Evolutionary conservation across 2,888 invertebrate species (phyloP), one percentile per base, ranked within the genome.

Genomic region (Dyspetes luteomarginatus): DNA sequence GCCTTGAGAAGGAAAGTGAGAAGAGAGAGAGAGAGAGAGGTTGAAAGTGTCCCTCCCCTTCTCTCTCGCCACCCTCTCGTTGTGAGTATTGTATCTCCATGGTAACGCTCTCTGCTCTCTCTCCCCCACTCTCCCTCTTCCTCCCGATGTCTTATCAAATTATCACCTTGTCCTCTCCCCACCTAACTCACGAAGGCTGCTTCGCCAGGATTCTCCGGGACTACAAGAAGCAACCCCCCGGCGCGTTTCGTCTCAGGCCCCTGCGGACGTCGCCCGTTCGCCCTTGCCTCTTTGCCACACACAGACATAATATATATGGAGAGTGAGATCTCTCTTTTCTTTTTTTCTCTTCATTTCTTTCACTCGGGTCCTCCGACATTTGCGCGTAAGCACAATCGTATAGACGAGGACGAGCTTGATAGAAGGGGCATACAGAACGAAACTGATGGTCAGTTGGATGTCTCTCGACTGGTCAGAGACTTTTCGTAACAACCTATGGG

Each of bases 111-210:
- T 45, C 45, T 15, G 87, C 91, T 80, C 76, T 67, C 74, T 56
- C 50, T 52, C 30, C 17, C 62, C 12, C n/a, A 9, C 43, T 58
- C 69, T 56, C n/a, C 4, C 62, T 72, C 69, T 69, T 12, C 89
- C 88, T 84, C 79, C 88, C 88, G 84, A 91, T 90, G 91, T 91
- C 92, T 92, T 92, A 92, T 92, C 92, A 92, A 92, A 92, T 92
- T 92, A 92, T 92, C 92, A 91, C 92, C 92, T 92, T 89, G 89
- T 89, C 89, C 89, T 84, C 85, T 77, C 84, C 83, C 83, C 65
- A 67, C 85, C 82, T 80, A 9, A 41, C 48, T 19, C n/a, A 62
- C 55, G 15, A 48, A 56, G 71, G 58, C 56, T 55, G 5, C 74
- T 55, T 76, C 45, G 67, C 67, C 58, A 60, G 67, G 79, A 71